Conservation (phyloP, 1,140 invertebrate genomes). For the Galendromus occidentalis region DNA sequence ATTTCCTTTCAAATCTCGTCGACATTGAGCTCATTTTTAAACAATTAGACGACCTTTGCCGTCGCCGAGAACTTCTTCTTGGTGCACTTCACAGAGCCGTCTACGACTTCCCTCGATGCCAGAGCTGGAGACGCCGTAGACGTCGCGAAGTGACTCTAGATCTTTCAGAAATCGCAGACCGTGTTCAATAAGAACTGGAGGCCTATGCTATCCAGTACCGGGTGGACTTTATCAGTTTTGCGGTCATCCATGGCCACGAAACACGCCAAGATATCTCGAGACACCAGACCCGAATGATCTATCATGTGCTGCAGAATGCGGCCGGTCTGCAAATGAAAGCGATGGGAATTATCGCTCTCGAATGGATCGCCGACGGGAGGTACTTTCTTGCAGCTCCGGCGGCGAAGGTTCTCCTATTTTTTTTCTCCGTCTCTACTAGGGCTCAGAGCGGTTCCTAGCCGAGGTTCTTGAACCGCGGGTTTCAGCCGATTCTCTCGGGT, state of each 20-base stretch:
- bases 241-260: slow-evolving; percentile 3
- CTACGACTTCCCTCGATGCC: not conserved
- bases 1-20: too few relatives aligned
- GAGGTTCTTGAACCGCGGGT: too few relatives aligned
- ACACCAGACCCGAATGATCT: not conserved
- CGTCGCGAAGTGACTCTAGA: not conserved
- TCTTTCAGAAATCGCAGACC: not conserved
- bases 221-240: not conserved
- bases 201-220: not conserved
- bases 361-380: too few relatives aligned
- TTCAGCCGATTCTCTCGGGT: too few relatives aligned
- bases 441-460: too few relatives aligned
- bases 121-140: not conserved
- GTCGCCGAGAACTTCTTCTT: slow-evolving; percentile 3
- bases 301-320: not conserved
- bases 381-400: too few relatives aligned
- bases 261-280: not conserved
- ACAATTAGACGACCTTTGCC: not conserved
- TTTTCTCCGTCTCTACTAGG: too few relatives aligned
- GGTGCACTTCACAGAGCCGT: not conserved
- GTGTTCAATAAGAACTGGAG: slow-evolving; percentile 7
- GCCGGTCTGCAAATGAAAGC: not conserved
- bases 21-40: too few relatives aligned
- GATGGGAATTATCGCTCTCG: not conserved
- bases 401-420: too few relatives aligned